Conservation (phyloP, 2,888 invertebrate species). For the Harpagoxenus sublaevis region DNA sequence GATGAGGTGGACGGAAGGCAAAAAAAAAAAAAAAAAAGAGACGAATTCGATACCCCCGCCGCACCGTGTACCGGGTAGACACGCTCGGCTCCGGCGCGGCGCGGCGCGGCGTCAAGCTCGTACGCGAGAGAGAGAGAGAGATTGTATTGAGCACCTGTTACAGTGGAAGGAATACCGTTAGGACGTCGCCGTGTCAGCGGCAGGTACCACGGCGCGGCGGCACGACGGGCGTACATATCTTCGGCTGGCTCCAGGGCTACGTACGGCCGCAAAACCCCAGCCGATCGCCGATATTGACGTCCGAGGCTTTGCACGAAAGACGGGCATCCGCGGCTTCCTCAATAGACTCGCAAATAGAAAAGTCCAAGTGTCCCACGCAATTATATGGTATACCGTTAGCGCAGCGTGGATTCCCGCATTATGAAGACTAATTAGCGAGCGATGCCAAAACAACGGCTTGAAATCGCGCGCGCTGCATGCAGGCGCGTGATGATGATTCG, state of each 20-base stretch:
- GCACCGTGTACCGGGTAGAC: constrained; percentile 11
- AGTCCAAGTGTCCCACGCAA: not conserved
- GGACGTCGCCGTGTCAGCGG: constrained; percentile 79
- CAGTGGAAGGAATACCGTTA: constrained; percentile 83
- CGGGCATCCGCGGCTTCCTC: not conserved
- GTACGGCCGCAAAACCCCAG: constrained; percentile 35
- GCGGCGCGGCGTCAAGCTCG: constrained; percentile 65
- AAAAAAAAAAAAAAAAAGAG: constrained; percentile 37
- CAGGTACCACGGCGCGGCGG: constrained; percentile 76
- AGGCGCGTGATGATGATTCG: not conserved
- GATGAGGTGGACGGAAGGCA: constrained; percentile 35
- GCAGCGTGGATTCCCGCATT: not conserved
- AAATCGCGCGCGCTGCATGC: not conserved
- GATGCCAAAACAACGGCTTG: not conserved
- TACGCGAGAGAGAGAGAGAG: constrained; percentile 64
- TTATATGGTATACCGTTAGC: not conserved
- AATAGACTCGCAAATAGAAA: not conserved
- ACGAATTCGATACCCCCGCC: constrained; percentile 18
- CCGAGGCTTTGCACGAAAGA: constrained; percentile 5
- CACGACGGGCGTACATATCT: constrained; percentile 56
- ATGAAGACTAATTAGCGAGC: not conserved
- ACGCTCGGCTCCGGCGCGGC: constrained; percentile 41
- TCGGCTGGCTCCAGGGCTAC: constrained; percentile 40
- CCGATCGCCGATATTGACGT: constrained; percentile 32
- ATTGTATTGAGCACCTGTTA: constrained; percentile 84